These are phyloP conservation scores for Epinotia demarniana DNA, from an alignment of 2,888 invertebrate genomes.

Conservation along the genomic window DNA sequence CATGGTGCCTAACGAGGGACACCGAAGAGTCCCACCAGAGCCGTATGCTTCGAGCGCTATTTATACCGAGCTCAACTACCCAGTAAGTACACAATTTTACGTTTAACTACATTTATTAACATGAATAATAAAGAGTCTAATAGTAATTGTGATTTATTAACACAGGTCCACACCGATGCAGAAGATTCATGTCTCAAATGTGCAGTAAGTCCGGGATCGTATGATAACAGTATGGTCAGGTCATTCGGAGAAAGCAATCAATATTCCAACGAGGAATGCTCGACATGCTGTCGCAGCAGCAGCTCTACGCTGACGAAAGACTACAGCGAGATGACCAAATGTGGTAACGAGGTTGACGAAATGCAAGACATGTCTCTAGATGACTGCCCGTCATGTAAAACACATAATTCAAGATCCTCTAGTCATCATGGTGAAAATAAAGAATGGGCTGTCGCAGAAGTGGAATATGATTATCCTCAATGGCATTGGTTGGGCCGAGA, in stretches of 20 bases:
- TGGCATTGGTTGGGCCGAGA: conserved; percentile 81
- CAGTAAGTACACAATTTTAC: conserved; percentile 59
- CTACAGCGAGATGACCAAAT: conserved; percentile 81
- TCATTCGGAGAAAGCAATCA: conserved; percentile 79
- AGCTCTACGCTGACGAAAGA: conserved; percentile 80
- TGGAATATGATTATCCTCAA: conserved; percentile 80
- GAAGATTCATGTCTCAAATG: conserved; percentile 84
- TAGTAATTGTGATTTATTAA: conserved; percentile 46
- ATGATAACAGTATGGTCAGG: conserved; percentile 81
- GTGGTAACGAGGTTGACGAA: conserved; percentile 75
- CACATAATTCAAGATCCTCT: conserved; percentile 76
- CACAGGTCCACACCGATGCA: conserved; percentile 78
- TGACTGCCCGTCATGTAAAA: conserved; percentile 80
- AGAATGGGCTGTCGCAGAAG: conserved; percentile 79
- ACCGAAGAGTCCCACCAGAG: conserved; percentile 81
- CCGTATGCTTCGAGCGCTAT: conserved; percentile 91
- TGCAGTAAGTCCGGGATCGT: conserved; percentile 82
- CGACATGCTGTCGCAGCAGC: conserved; percentile 79
- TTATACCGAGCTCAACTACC: conserved; percentile 80
- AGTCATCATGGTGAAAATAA: conserved; percentile 77
- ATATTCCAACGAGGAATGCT: conserved; percentile 80
- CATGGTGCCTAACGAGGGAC: conserved; percentile 71
- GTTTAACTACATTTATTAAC: background rate
- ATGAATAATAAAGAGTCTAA: background rate
- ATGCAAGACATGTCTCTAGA: conserved; percentile 76